Percentiles rank a stretch among this genome's conserved stretches.
Evolutionary conservation across 2,888 invertebrate species (phyloP).

Genomic region (Coelinius sp.): DNA sequence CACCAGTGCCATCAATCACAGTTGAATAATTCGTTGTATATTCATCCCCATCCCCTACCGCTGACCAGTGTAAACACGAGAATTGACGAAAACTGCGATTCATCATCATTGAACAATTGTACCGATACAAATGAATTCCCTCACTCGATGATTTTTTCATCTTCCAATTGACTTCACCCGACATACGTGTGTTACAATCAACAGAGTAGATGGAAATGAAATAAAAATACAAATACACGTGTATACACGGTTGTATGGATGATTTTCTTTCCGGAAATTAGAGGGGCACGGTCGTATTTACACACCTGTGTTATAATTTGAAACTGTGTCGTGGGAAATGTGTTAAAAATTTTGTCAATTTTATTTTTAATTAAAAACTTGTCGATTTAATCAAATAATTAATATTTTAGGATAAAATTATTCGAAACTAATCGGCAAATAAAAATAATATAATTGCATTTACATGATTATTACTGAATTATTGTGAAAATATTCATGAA

Average conservation of each 20-base stretch:
- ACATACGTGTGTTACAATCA: not conserved
- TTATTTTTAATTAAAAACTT: not conserved
- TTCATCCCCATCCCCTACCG: not conserved
- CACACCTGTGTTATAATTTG: constrained; percentile 22
- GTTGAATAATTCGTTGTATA: not conserved
- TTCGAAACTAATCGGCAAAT: not conserved
- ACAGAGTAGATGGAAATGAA: not conserved
- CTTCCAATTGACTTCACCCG: not conserved
- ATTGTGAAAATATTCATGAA: no score
- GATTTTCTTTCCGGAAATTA: constrained; percentile 45
- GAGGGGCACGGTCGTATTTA: constrained; percentile 43
- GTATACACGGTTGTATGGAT: not conserved
- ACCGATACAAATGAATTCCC: not conserved
- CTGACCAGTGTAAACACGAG: not conserved
- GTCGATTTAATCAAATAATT: not conserved
- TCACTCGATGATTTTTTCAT: not conserved
- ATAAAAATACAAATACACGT: not conserved
- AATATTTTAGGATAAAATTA: no score
- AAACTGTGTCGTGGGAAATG: constrained; percentile 34
- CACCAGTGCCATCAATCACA: not conserved
- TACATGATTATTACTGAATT: no score
- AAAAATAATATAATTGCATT: no score
- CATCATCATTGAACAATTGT: not conserved
- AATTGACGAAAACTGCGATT: not conserved
- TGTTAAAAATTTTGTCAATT: not conserved